Evolutionary conservation across 2,113 vertebrate genomes (phyloP).

Genomic region (Peromyscus polionotus): DNA sequence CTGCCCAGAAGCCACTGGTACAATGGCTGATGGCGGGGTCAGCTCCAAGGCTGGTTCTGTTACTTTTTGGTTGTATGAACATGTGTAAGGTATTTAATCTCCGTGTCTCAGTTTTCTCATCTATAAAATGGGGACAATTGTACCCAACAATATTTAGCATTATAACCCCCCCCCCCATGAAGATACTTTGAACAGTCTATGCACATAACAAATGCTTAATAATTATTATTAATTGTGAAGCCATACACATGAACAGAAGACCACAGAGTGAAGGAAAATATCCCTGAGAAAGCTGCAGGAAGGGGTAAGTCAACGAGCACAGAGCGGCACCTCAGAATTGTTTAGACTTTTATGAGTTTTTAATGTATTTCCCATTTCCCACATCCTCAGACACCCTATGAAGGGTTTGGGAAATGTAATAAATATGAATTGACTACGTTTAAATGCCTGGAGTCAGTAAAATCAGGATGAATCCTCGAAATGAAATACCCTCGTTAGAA

Average conservation of each 20-base stretch:
- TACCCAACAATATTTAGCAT: background rate
- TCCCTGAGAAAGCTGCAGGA: background rate
- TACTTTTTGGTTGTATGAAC: background rate
- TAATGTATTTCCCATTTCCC: background rate
- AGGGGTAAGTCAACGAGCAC: background rate
- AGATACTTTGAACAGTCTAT: background rate
- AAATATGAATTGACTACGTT: slow-evolving; percentile 58
- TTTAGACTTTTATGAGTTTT: slow-evolving; percentile 28
- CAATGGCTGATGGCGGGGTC: background rate
- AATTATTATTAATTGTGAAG: background rate
- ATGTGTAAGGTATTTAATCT: background rate
- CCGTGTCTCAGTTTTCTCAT: slow-evolving; percentile 38
- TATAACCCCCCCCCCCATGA: background rate
- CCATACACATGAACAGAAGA: background rate
- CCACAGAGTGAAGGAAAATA: background rate
- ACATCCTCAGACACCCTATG: background rate
- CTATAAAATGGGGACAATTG: background rate
- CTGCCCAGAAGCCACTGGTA: background rate
- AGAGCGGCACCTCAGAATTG: background rate
- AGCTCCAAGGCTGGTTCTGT: background rate
- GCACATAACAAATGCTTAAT: background rate
- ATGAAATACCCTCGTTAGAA: slow-evolving; percentile 54
- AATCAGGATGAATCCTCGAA: slow-evolving; percentile 64
- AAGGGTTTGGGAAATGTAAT: slow-evolving; percentile 63
- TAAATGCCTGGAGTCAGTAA: slow-evolving; percentile 63